These are phyloP conservation scores for Pseudoips prasinana DNA, from an alignment of 2,888 invertebrate genomes.

Conservation along the genomic window DNA sequence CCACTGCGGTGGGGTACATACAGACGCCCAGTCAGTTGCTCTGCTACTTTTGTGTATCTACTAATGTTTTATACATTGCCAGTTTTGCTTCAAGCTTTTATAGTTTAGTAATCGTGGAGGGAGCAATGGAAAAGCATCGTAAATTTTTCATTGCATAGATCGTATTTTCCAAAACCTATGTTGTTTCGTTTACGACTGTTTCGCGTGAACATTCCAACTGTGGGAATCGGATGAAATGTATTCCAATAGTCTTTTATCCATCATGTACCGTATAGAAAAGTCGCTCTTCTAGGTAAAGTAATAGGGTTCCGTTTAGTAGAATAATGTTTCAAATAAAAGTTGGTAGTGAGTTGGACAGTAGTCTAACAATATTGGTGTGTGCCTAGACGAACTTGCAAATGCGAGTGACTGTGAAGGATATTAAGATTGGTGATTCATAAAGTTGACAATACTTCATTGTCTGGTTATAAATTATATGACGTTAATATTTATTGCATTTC, in stretches of 20 bases:
- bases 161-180: slow-evolving; percentile 53
- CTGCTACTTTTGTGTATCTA: slow-evolving; percentile 73
- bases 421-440: slow-evolving; percentile 60
- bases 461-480: slow-evolving; percentile 41
- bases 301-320: slow-evolving; percentile 25
- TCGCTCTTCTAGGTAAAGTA: slow-evolving; percentile 3
- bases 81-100: slow-evolving; percentile 41
- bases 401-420: slow-evolving; percentile 54
- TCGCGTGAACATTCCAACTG: slow-evolving; percentile 51
- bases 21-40: slow-evolving; percentile 43
- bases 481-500: slow-evolving; percentile 21
- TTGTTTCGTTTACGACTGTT: slow-evolving; percentile 57
- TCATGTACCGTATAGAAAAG: slow-evolving; percentile 15
- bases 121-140: slow-evolving; percentile 55
- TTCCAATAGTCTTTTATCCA: slow-evolving; percentile 27
- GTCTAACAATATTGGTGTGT: slow-evolving; percentile 49
- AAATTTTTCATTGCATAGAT: slow-evolving; percentile 52
- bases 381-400: slow-evolving; percentile 61
- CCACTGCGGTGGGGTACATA: slow-evolving; percentile 73
- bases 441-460: slow-evolving; percentile 55
- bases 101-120: slow-evolving; percentile 33
- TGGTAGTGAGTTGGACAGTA: slow-evolving; percentile 19
- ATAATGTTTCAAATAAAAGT: not conserved
- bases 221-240: slow-evolving; percentile 37
- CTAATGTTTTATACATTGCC: slow-evolving; percentile 77